Base-by-base conservation (phyloP, 2,113 vertebrate species). In the Hydropotes inermis region DNA sequence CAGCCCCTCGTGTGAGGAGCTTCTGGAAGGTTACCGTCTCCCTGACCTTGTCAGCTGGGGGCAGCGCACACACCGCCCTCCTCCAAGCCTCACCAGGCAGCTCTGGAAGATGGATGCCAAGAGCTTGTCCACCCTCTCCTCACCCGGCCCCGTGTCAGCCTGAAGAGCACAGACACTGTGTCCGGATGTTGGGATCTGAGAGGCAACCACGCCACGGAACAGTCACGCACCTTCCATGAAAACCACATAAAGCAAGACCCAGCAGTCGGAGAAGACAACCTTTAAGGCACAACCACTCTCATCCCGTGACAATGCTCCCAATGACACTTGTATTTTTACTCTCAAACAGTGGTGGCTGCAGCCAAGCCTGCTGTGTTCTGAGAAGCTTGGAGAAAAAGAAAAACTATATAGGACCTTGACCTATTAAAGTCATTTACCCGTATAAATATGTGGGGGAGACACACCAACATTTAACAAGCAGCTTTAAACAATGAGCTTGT, bases 251-350 rank as follows among this genome's bases (percentile, higher is more conserved):
- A 76, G 74, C 61, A 83, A 96, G 95, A 60, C 94, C 74, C 25
- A 4, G 87, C 87, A 57, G 17, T 17, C 7, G 7, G 47, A 85
- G 81, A 83, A 70, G 61, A 47, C 64, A 43, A 33, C 85, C 30
- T 91, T 95, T 84, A 87, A 94, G 95, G 93, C 96, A 36, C n/a
- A 45, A 17, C 0, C 0, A 27, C 91, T 60, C 82, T 94, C 84
- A 90, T 94, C 88, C 94, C 12, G 6, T 6, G 50, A 97, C 97
- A 94, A 91, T 86, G 55, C 76, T 50, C 54, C 47, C 81, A 45
- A 87, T 94, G 96, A 94, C 87, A 83, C 47, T 86, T 86, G 85
- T 96, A 96, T 91, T 97, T 97, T 97, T 78, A 85, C 79, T 74
- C 89, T 17, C 2, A 47, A 78, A 89, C 58, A 47, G 21, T 89